Base-by-base conservation (phyloP, 1,140 invertebrate genomes). In the Hylaeus volcanicus region DNA sequence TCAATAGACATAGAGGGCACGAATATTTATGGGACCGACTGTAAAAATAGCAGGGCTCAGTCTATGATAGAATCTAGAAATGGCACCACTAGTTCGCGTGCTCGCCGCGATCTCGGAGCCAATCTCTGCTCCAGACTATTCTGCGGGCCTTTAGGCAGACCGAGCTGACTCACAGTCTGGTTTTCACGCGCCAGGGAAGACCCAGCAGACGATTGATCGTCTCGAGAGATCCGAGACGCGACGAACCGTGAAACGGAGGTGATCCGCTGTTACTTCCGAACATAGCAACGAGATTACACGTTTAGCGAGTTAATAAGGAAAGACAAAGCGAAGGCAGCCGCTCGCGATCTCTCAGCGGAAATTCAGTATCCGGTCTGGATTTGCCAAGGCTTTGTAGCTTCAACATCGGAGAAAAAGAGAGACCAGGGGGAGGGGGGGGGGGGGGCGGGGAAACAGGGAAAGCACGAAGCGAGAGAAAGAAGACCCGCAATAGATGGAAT, bases 401-500 rank as follows among this genome's bases (percentile, higher is more conserved):
- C 12, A 58, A 56, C 53, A 12, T 71, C 69, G 15, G 14, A 53
- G 9, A 5, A 14, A 3, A 12, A 26, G 39, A 56, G 39, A 56
- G 43, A 2, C 3, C 5, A 51, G 26, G 71, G 26, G 14, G 26
- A 1, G 26, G 43, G 5, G 15, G n/a, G 11, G 5, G 43, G 1
- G 39, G 39, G 56, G 12, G 9, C 15, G 26, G 5, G 43, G 51
- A 45, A 37, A 48, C 15, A 4, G n/a, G 14, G 26, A 73, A 56
- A 63, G 41, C 15, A 51, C 26, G 14, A n/a, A 45, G 61, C 5
- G 64, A 43, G 74, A 61, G 74, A 78, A 66, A 68, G 63, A 85
- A 83, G 74, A 71, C 73, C 72, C 71, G 72, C 71, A 77, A 82
- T 66, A 80, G 77, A 83, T 77, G 64, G 74, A 83, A 83, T 83